Base-by-base conservation (phyloP, 2,888 invertebrate species). In the Macrophya alboannulata region DNA sequence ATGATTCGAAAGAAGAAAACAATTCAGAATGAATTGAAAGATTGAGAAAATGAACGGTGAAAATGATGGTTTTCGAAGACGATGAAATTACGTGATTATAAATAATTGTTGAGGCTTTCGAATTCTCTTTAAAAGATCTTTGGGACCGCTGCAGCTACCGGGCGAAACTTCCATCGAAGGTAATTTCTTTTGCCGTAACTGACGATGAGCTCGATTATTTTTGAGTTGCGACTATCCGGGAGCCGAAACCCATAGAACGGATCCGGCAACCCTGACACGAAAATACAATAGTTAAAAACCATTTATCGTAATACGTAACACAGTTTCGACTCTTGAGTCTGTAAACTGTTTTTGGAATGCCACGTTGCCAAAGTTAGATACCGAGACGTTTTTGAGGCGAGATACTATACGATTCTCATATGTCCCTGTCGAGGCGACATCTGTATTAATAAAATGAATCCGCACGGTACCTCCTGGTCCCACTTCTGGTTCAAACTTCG, bases 401-500 rank as follows among this genome's bases (percentile, higher is more conserved):
- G 92, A 89, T 87, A 92, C 92, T 91, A 31, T 31, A 91, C 94
- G 94, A 95, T 95, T 95, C 95, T 95, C 95, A 95, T 95, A 95
- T 95, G 95, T 95, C 95, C 94, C 94, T 94, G 94, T 94, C 92
- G 92, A 94, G 95, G 96, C 96, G 96, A 96, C 96, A 96, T 96
- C 96, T 96, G 94, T 95, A 95, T 95, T 95, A 96, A 96, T 96
- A 96, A 96, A 96, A 96, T 96, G 95, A 95, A 95, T 94, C 94
- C 94, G 95, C 95, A 94, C 95, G 95, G 95, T 95, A 95, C 94
- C 95, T 94, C 95, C 94, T 95, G 95, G 95, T 95, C 95, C 96
- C 96, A 97, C 96, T 97, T 96, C 96, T 96, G 96, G 96, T 96
- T 95, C 95, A 95, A 95, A 94, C 96, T 95, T 95, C 96, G 95